A percentile compares a stretch with the other conserved stretches of the same genome.
phyloP scores from a whole-genome alignment of 2,797 vertebrate species.

The Heterohyrax brucei region DNA sequence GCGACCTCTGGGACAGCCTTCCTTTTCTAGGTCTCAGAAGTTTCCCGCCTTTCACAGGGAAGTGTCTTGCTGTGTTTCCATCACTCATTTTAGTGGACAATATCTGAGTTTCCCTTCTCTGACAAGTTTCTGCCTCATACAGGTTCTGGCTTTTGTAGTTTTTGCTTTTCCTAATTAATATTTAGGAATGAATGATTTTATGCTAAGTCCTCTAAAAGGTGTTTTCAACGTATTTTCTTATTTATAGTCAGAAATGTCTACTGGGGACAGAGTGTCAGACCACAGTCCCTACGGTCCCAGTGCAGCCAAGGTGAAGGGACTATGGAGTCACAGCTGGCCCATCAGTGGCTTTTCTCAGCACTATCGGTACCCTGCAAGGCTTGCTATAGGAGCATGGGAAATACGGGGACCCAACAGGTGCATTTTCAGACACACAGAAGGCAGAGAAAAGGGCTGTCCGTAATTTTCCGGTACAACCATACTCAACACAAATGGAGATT shows the following conservation, averaged over 20 bases:
- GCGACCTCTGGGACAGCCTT: too few species aligned
- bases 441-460: conserved; percentile 70
- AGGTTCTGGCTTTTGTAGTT: too few species aligned
- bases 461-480: background rate
- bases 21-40: too few species aligned
- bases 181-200: too few species aligned
- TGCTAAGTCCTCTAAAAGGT: background rate
- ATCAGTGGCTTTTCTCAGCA: background rate
- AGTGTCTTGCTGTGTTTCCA: too few species aligned
- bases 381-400: background rate
- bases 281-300: background rate
- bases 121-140: too few species aligned
- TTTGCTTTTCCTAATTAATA: too few species aligned
- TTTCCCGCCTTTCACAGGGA: too few species aligned
- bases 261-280: too few species aligned
- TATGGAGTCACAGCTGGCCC: fast-evolving
- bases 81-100: too few species aligned
- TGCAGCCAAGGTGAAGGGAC: fast-evolving
- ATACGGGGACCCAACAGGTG: conserved; percentile 46
- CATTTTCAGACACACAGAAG: conserved; percentile 76
- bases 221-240: background rate
- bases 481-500: background rate
- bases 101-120: too few species aligned
- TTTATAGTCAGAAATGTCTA: background rate
- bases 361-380: too few species aligned